Evolutionary conservation across 2,113 vertebrate species (phyloP), one percentile per base, ranked within the genome.

Genomic region (Rhabdomys dilectus): DNA sequence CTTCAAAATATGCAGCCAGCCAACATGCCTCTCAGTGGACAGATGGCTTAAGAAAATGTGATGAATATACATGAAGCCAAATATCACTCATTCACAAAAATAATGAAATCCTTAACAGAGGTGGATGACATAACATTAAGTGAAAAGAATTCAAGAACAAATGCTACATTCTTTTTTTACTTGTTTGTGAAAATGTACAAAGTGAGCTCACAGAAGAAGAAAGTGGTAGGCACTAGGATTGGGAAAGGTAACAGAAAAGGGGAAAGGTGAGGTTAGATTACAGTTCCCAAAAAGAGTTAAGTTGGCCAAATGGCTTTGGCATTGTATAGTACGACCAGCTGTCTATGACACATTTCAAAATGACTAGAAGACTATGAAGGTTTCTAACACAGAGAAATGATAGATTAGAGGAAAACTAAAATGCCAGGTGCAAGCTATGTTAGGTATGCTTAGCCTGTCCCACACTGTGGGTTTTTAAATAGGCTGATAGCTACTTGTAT

Each of bases 391-490:
- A 81, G 26, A 62, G 6, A 73, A 58, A 62, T 72, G 16, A 93
- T 26, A n/a, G 78, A 39, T 89, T 73, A 62, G 36, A 26, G 17
- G 7, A 53, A 72, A 70, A 81, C 17, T 7, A 5, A n/a, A 88
- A 94, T 72, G 22, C 31, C 70, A 86, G 17, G n/a, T 9, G 5
- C n/a, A 51, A 53, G 7, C n/a, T 53, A 96, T 64, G 2, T 56
- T 17, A 78, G 31, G 70, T 72, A 64, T 39, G 76, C 22, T 93
- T 76, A 91, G 75, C 42, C 68, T 95, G 16, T 16, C 73, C 7
- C 66, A 36, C n/a, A 8, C 51, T 88, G 51, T 60, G 22, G 39
- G 48, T 91, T 94, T 26, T 72, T 64, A 96, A 92, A 39, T 51
- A 94, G 66, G 66, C 51, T 56, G 48, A 70, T 17, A 56, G 29